Evolutionary conservation across 2,888 invertebrate genomes (phyloP), one percentile per base, ranked within the genome.

Genomic region (Philopedon plagiatum): DNA sequence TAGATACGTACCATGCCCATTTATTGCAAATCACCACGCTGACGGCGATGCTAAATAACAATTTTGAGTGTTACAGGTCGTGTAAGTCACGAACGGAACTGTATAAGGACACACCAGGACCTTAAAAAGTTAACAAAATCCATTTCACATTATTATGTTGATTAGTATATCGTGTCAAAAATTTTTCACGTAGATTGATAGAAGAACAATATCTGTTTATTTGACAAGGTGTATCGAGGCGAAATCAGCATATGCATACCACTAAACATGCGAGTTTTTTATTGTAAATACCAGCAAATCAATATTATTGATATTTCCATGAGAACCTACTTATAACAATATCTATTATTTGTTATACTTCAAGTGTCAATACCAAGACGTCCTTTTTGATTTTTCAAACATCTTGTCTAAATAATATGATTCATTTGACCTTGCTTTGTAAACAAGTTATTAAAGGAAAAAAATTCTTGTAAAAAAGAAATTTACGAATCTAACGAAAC

Each of bases 21-120:
- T 39, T 56, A 56, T 65, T 65, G 44, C 44, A 56, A 65, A 65
- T 65, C 56, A 56, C 15, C 44, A 44, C 15, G 29, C 51, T 54
- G 18, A 0, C 29, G 51, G 51, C 51, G 11, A 29, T 26, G n/a
- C 5, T 54, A 54, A 54, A 54, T 49, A 49, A 26, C 13, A n/a
- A n/a, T 37, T 46, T 21, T 54, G 8, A 54, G 51, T 26, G 11
- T 44, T 61, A 32, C 61, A 61, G 46, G 61, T 46, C 61, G 46
- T 61, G 19, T 19, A 26, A 26, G 23, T 61, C 61, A 61, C 61
- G 61, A 44, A n/a, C 29, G 8, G 13, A 46, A 46, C 44, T 46
- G 1, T 32, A 61, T 18, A 46, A 46, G 32, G 61, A 44, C 41
- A 15, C 5, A 9, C 29, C 46, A 61, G 44, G 41, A 41, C 61